A percentile compares a stretch with the other conserved stretches of the same genome.
Evolutionary conservation across 2,113 vertebrate genomes (phyloP).

Genomic region (Paralichthys olivaceus): DNA sequence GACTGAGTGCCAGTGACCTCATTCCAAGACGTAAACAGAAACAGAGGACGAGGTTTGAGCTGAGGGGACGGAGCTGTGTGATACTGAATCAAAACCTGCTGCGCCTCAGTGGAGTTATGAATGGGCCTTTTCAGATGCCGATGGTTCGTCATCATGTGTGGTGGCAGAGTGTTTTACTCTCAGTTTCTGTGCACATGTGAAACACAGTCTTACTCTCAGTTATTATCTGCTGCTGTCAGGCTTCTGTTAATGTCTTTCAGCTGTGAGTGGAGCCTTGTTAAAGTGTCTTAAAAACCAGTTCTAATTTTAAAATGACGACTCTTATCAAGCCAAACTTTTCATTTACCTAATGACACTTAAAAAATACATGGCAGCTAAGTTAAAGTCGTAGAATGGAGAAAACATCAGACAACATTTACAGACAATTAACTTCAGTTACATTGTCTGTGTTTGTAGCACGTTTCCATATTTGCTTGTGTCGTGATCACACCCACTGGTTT

Average conservation of each 20-base stretch:
- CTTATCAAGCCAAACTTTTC: no score
- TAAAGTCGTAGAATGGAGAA: no score
- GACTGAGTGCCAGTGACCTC: constrained; percentile 15
- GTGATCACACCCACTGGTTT: no score
- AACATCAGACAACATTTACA: no score
- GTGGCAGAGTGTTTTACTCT: neutral
- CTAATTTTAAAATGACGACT: no score
- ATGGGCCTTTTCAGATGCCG: constrained; percentile 23
- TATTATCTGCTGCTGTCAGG: neutral
- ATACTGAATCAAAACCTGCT: constrained; percentile 49
- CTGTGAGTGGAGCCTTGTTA: constrained; percentile 2
- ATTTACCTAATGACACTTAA: no score
- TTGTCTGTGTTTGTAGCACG: no score
- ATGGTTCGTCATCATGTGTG: neutral
- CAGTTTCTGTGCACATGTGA: neutral
- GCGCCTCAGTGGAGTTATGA: constrained; percentile 9
- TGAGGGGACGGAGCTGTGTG: constrained; percentile 10
- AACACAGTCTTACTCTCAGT: neutral
- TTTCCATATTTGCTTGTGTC: no score
- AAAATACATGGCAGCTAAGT: no score
- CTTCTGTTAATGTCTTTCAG: constrained; percentile 26
- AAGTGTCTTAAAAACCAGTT: no score
- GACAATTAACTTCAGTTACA: no score
- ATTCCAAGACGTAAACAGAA: constrained; percentile 1
- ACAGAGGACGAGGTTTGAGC: neutral